Evolutionary conservation across 2,888 invertebrate genomes (phyloP), one percentile per base, ranked within the genome.

Genomic region (Melitaea athalia): DNA sequence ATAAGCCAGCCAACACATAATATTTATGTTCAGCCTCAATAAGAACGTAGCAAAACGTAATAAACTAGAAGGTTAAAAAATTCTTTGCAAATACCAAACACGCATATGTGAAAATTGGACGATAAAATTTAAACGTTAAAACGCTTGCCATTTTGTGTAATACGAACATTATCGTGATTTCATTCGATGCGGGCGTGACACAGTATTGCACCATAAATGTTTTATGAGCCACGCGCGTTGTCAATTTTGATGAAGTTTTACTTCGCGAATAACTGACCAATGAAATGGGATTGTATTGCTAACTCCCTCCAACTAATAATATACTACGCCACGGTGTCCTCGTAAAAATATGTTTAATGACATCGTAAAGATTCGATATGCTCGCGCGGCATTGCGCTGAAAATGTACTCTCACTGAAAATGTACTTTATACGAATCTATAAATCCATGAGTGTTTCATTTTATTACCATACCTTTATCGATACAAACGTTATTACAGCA

Each of bases 281-380:
- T 86, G 85, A 86, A 88, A 86, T 79, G 79, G 76, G 77, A 82
- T 75, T 74, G 77, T 81, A 76, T 79, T 77, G 78, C 79, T 79
- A 80, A 81, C 80, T 78, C 87, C 86, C 87, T 82, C 76, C 61
- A 75, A 79, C 83, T 86, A 87, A 85, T 89, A 89, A 86, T 85
- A 85, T 80, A 84, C 83, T 82, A 87, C 88, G 85, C 85, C 85
- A 82, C 85, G 84, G 86, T 87, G 86, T 89, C 86, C 84, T 87
- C 91, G 84, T 92, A 91, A 92, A 92, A 92, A 91, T 91, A 90
- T 91, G 88, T 92, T 91, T 92, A 91, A 91, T 91, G 89, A 86
- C 82, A 80, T 86, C 90, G 85, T 92, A 91, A 92, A 91, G 82
- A 86, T 87, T 85, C 87, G 87, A 90, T 88, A 88, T 87, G 87